phyloP scores from a whole-genome alignment of 2,888 invertebrate genomes.

The Eupelmus urozonus region DNA sequence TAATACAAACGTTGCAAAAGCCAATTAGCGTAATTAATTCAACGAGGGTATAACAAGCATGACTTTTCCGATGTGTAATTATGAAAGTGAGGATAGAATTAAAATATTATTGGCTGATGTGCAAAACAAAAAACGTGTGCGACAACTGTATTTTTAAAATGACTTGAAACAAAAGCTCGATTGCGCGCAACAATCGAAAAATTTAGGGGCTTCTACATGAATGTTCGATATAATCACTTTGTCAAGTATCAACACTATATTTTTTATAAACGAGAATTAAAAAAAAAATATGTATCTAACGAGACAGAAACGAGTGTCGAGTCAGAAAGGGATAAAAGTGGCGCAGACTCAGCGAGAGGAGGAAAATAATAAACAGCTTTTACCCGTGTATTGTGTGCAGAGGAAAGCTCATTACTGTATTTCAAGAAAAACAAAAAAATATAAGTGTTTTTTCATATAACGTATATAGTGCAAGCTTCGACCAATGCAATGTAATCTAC shows the following conservation, averaged over 20 bases:
- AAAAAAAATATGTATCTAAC: slow-evolving; percentile 3
- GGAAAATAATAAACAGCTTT: background rate
- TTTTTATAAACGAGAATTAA: slow-evolving; percentile 51
- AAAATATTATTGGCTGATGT: no score
- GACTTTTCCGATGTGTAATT: no score
- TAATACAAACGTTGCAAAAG: no score
- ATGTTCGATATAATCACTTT: slow-evolving; percentile 58
- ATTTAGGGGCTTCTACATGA: slow-evolving; percentile 33
- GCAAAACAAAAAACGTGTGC: no score
- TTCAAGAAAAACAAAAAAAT: slow-evolving; percentile 12
- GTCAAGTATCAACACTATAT: slow-evolving; percentile 55
- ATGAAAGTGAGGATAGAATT: no score
- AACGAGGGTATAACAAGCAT: no score
- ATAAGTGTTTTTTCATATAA: slow-evolving; percentile 50
- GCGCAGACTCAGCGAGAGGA: background rate
- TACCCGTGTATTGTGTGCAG: background rate
- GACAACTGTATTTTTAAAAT: no score
- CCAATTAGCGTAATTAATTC: no score
- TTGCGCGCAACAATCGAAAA: no score
- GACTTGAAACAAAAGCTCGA: no score
- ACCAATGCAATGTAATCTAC: slow-evolving; percentile 62
- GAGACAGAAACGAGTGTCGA: background rate
- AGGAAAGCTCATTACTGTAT: slow-evolving; percentile 10
- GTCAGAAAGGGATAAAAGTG: slow-evolving; percentile 53
- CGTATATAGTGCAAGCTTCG: slow-evolving; percentile 59